Evolutionary conservation across 2,113 vertebrate genomes (phyloP).

Genomic region (Xyrauchen texanus): DNA sequence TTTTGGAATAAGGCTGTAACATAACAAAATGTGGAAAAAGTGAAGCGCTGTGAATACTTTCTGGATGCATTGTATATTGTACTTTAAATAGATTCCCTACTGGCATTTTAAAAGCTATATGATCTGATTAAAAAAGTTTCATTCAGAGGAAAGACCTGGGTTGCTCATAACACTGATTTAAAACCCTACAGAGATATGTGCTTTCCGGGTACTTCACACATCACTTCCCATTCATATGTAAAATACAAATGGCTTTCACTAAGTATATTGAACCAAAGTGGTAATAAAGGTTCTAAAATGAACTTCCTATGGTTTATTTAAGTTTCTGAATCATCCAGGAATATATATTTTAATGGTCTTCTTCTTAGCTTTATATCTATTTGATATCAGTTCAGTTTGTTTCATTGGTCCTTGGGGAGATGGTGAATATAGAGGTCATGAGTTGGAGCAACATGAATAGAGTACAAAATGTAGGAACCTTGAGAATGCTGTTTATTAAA

Average conservation of each 20-base stretch:
- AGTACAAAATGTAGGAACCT: conserved; percentile 8
- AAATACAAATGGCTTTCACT: conserved; percentile 13
- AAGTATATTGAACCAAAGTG: not conserved
- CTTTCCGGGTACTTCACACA: not conserved
- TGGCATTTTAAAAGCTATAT: too few relatives aligned
- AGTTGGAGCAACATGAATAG: conserved; percentile 15
- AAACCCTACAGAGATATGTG: conserved; percentile 10
- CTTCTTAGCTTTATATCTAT: conserved; percentile 4
- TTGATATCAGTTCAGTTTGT: not conserved
- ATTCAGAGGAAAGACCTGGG: conserved; percentile 12
- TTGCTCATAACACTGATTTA: not conserved
- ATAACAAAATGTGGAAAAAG: too few relatives aligned
- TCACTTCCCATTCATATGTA: conserved; percentile 15
- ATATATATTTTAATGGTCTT: conserved; percentile 3
- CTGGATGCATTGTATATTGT: too few relatives aligned
- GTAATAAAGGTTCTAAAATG: too few relatives aligned
- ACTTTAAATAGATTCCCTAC: too few relatives aligned
- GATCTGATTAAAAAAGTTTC: not conserved
- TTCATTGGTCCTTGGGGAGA: conserved; percentile 12
- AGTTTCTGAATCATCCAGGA: not conserved
- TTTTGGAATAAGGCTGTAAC: too few relatives aligned
- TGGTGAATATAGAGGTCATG: conserved; percentile 16
- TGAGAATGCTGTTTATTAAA: conserved; percentile 12
- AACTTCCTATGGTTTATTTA: too few relatives aligned
- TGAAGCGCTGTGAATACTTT: too few relatives aligned